Percentiles rank a stretch among this genome's conserved stretches.
phyloP scores from a whole-genome alignment of 2,888 invertebrate genomes.

The Achlya flavicornis region DNA sequence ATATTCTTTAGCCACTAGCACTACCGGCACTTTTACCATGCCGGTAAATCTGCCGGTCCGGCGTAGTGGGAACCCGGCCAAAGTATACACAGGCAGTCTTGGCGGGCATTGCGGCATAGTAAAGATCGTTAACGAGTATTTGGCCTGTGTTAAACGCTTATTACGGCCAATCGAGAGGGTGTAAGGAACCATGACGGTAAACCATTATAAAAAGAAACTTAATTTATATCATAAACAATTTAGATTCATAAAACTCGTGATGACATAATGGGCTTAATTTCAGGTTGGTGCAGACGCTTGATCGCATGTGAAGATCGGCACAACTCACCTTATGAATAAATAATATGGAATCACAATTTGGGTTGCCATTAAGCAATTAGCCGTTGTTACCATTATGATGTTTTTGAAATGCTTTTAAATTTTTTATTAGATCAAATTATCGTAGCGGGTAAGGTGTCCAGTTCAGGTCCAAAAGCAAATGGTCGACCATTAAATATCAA shows the following conservation, averaged over 20 bases:
- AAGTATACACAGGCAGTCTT: not conserved
- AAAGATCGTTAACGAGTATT: conserved; percentile 7
- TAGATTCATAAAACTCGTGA: conserved; percentile 79
- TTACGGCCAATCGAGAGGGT: conserved; percentile 70
- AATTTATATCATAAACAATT: conserved; percentile 76
- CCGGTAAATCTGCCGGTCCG: too few relatives aligned
- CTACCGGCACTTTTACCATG: too few relatives aligned
- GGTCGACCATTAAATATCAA: conserved; percentile 77
- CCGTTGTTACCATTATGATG: conserved; percentile 77
- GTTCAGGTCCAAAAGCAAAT: conserved; percentile 59
- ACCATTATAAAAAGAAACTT: conserved; percentile 70
- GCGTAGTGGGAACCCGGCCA: too few relatives aligned
- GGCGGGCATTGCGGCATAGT: not conserved
- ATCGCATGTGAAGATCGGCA: conserved; percentile 69
- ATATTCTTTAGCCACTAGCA: too few relatives aligned
- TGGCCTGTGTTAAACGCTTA: conserved; percentile 60
- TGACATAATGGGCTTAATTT: conserved; percentile 82
- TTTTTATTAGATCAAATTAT: conserved; percentile 80
- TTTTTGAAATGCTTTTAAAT: conserved; percentile 81
- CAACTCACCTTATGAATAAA: conserved; percentile 76
- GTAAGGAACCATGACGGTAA: conserved; percentile 69
- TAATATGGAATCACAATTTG: conserved; percentile 78
- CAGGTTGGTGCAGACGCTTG: conserved; percentile 64
- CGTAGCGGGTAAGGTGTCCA: conserved; percentile 69
- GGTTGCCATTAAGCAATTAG: conserved; percentile 80